Base-by-base conservation (phyloP, 2,888 invertebrate species). In the Pardosa pseudoannulata region DNA sequence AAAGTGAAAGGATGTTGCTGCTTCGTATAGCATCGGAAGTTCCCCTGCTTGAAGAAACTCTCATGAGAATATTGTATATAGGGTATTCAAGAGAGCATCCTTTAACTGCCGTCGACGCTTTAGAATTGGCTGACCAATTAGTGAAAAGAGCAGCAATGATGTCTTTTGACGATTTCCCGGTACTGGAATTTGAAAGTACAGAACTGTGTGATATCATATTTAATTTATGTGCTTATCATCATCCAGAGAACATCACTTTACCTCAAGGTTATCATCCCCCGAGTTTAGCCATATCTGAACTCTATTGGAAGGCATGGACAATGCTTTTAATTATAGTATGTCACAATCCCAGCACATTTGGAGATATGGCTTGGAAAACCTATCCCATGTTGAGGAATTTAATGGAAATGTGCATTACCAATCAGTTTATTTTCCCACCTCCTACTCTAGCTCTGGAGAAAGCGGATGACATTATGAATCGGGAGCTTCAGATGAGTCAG, bases 381-480 rank as follows among this genome's bases (percentile, higher is more conserved):
- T 98, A 98, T 93, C 97, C 98, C 23, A 98, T 96, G 71, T 93
- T 98, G 89, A 93, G 96, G 88, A 95, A 95, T 90, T 93, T 98
- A 89, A 97, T 98, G 94, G 98, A 98, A 93, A 97, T 97, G 95
- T 97, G 97, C 90, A 98, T 98, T 91, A 98, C 98, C 11, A 94
- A 94, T 90, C 94, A 95, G 91, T 95, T 94, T 90, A 93, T 93
- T 5, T 95, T 94, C 90, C 95, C 95, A 11, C 94, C 95, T 27
- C 94, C 94, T 0, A 94, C 95, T 0, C 93, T 94, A 92, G 93
- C 93, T 0, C 90, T 93, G 13, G 93, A 94, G 88, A 92, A 93
- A 62, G 93, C 93, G 72, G 93, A 94, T 62, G 94, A 94, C 88
- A 93, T 94, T 72, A 93, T 93, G 79, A 92, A 93, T 1, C 94